Conservation (phyloP, 2,888 invertebrate species). For the Limnephilus auricula region DNA sequence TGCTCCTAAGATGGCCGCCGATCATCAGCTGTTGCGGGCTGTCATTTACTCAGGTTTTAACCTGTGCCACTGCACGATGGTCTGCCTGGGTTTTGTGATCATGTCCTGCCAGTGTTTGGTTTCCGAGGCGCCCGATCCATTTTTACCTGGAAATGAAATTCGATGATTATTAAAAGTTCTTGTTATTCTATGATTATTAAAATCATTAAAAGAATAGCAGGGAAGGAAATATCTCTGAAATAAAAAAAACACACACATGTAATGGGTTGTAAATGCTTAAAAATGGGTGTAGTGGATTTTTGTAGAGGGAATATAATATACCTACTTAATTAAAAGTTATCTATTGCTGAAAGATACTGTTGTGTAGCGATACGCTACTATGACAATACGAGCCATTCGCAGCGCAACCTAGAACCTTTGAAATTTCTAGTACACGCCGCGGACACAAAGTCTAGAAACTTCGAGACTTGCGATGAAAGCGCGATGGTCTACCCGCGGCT, state of each 20-base stretch:
- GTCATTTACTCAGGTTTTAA: conserved; percentile 90
- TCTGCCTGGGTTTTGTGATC: conserved; percentile 97
- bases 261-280: not conserved
- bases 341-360: too few relatives aligned
- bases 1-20: conserved; percentile 50
- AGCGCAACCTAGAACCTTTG: too few relatives aligned
- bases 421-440: too few relatives aligned
- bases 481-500: too few relatives aligned
- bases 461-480: too few relatives aligned
- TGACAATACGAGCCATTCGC: too few relatives aligned
- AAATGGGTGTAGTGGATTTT: not conserved
- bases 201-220: too few relatives aligned
- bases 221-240: not conserved
- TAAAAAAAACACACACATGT: not conserved
- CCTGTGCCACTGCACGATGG: conserved; percentile 97
- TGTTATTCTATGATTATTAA: too few relatives aligned
- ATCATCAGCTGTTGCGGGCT: conserved; percentile 30
- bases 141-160: conserved; percentile 85
- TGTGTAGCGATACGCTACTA: too few relatives aligned
- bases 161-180: not conserved
- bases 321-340: too few relatives aligned
- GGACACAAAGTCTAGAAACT: too few relatives aligned
- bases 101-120: conserved; percentile 99
- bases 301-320: not conserved
- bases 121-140: conserved; percentile 95